Evolutionary conservation across 2,888 invertebrate species (phyloP).

Genomic region (Apocheima hispidaria): DNA sequence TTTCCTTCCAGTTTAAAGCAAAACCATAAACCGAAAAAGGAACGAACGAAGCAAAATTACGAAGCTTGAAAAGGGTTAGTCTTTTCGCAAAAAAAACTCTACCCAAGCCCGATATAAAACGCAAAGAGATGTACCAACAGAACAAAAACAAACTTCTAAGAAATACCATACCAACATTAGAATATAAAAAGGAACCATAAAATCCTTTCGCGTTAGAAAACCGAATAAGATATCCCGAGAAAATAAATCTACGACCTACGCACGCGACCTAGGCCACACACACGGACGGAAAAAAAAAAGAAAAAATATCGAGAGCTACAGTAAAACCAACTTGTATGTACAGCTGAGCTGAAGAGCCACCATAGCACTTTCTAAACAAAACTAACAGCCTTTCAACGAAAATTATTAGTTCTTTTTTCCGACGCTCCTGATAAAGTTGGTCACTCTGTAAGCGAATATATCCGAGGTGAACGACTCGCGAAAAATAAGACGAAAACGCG

Average conservation of each 20-base stretch:
- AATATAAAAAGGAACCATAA: conserved; percentile 57
- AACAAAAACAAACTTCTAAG: conserved; percentile 38
- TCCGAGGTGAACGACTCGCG: conserved; percentile 81
- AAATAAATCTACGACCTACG: conserved; percentile 72
- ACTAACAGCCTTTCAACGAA: background rate
- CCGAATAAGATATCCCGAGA: conserved; percentile 56
- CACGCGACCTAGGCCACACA: conserved; percentile 78
- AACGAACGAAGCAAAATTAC: background rate
- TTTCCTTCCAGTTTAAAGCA: no score
- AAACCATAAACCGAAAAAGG: no score
- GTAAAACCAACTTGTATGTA: background rate
- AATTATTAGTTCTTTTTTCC: background rate
- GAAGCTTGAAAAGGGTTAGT: background rate
- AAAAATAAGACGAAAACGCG: conserved; percentile 82
- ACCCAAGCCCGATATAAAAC: conserved; percentile 7
- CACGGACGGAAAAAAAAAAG: conserved; percentile 68
- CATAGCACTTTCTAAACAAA: background rate
- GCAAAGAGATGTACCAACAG: conserved; percentile 18
- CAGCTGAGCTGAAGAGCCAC: background rate
- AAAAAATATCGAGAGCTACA: conserved; percentile 57
- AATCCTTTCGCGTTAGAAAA: conserved; percentile 66
- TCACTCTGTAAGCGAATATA: conserved; percentile 65
- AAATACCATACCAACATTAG: conserved; percentile 47
- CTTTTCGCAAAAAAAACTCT: background rate
- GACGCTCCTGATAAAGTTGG: background rate